Evolutionary conservation across 2,113 vertebrate genomes (phyloP).

Genomic region (Anhinga rufa): DNA sequence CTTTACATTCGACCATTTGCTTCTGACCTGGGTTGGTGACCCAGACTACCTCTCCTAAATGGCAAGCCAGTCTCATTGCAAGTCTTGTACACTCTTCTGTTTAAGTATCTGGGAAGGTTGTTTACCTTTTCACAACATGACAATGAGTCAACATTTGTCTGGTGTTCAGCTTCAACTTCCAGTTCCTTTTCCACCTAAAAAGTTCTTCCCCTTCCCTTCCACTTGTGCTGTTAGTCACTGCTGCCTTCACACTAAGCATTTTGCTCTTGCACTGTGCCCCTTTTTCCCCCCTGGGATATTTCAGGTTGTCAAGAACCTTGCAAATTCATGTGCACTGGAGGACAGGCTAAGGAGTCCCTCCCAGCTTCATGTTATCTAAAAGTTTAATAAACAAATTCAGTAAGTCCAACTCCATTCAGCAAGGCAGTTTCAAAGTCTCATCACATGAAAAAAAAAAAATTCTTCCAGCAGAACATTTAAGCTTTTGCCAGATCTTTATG

Average conservation of each 20-base stretch:
- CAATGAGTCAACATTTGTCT: background rate
- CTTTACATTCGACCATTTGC: background rate
- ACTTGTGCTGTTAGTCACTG: background rate
- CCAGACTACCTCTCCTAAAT: background rate
- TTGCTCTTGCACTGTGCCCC: background rate
- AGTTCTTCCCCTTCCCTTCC: background rate
- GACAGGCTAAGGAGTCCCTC: background rate
- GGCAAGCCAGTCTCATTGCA: background rate
- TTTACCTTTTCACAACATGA: background rate
- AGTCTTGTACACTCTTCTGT: background rate
- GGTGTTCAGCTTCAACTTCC: background rate
- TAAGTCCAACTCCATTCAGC: background rate
- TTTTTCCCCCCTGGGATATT: background rate
- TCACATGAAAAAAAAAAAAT: background rate
- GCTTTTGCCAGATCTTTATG: background rate
- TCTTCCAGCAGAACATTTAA: background rate
- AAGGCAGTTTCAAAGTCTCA: background rate
- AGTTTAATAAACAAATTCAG: background rate
- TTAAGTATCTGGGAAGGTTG: background rate
- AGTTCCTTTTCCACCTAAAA: background rate
- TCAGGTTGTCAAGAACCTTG: background rate
- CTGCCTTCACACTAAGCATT: background rate
- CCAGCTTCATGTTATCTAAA: background rate
- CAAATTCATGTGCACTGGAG: background rate
- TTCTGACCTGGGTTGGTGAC: background rate